These are phyloP conservation scores for Sebastes nivosus DNA, from an alignment of 2,797 vertebrate species.

Conservation along the genomic window DNA sequence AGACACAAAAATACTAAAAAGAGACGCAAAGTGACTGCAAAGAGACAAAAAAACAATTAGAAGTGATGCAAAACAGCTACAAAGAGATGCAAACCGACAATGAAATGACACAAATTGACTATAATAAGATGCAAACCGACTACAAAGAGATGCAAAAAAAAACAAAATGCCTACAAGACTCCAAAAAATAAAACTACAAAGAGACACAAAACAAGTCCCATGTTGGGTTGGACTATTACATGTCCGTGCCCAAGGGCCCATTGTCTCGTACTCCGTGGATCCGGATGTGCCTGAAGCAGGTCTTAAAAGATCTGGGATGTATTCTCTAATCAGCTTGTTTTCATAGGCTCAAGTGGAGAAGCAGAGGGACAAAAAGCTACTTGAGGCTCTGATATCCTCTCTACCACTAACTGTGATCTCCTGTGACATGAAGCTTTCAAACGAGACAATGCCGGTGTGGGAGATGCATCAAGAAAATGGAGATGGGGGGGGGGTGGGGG, in stretches of 20 bases:
- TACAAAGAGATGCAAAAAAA: not conserved
- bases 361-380: not conserved
- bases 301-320: not conserved
- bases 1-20: not conserved
- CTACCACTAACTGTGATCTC: conserved; percentile 21
- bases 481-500: not conserved
- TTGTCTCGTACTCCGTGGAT: not conserved
- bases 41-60: not conserved
- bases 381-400: conserved; percentile 7
- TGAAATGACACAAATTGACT: too few relatives aligned
- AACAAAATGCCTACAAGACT: not conserved
- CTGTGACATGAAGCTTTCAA: conserved; percentile 22
- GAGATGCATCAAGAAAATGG: conserved; percentile 5
- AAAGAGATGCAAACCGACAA: not conserved
- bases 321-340: conserved; percentile 14
- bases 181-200: not conserved
- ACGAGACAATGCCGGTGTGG: not conserved
- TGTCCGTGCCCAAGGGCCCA: too few relatives aligned
- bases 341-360: not conserved
- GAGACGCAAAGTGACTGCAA: not conserved
- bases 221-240: not conserved
- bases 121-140: not conserved
- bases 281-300: not conserved
- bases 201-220: not conserved
- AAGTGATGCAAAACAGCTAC: not conserved